Conservation (phyloP, 2,797 vertebrate species). For the Cryptoprocta ferox region DNA sequence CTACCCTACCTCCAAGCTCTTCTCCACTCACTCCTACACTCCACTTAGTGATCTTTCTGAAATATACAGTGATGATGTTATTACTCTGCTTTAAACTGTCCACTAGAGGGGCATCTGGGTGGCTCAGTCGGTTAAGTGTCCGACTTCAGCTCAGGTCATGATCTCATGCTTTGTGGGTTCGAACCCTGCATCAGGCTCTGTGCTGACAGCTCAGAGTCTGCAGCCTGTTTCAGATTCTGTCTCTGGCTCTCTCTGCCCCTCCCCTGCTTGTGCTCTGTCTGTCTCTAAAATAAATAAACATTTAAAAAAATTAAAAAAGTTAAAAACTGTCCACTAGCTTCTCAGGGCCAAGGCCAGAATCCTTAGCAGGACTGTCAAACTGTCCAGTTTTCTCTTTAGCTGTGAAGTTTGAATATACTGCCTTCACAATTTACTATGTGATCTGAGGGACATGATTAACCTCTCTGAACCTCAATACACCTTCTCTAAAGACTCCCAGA, state of each 20-base stretch:
- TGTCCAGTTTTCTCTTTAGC: neutral
- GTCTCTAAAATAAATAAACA: too few relatives aligned
- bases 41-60: neutral
- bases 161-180: too few relatives aligned
- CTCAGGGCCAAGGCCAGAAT: neutral
- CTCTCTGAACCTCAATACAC: neutral
- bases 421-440: neutral
- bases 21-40: neutral
- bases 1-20: neutral
- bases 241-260: too few relatives aligned
- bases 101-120: neutral
- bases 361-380: neutral
- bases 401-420: neutral
- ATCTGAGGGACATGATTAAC: neutral
- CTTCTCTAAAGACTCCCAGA: neutral
- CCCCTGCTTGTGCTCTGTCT: too few relatives aligned
- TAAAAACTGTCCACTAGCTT: neutral
- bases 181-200: too few relatives aligned
- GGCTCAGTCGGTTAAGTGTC: too few relatives aligned
- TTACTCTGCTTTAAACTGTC: neutral
- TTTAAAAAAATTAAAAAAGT: too few relatives aligned
- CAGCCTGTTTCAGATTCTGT: too few relatives aligned
- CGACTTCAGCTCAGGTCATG: too few relatives aligned
- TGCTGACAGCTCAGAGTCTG: too few relatives aligned
- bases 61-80: neutral